Conservation (phyloP, 2,113 vertebrate genomes). For the Dissostichus mawsoni region DNA sequence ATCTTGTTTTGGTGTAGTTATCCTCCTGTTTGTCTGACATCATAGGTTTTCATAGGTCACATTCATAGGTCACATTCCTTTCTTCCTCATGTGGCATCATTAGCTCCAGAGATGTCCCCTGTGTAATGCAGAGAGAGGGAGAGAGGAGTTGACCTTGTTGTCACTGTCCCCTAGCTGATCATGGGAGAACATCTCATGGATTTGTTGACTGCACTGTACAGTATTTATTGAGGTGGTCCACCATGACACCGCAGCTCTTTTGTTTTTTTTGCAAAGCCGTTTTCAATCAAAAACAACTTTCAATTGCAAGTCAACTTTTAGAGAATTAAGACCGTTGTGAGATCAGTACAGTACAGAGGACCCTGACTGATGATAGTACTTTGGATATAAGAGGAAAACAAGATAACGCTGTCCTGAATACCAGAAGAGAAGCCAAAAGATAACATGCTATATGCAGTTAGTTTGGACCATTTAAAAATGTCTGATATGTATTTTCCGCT, state of each 20-base stretch:
- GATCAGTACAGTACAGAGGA: no score
- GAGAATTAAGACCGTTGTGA: neutral
- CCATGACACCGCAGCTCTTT: neutral
- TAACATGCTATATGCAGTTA: neutral
- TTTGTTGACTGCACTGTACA: neutral
- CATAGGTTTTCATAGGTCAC: constrained; percentile 44
- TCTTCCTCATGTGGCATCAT: constrained; percentile 79
- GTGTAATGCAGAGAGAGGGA: constrained; percentile 48
- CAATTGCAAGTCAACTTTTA: neutral
- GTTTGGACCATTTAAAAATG: neutral
- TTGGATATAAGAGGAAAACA: neutral
- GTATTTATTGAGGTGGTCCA: neutral
- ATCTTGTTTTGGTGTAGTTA: constrained; percentile 49
- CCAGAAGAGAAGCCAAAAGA: neutral
- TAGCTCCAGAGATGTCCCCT: constrained; percentile 65
- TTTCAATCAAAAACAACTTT: neutral
- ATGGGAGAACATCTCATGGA: neutral
- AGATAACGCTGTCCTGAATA: neutral
- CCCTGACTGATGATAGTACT: neutral
- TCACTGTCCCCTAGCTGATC: constrained; percentile 60
- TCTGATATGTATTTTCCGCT: neutral
- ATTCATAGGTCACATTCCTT: constrained; percentile 52
- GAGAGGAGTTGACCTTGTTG: constrained; percentile 51
- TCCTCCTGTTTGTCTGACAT: constrained; percentile 58
- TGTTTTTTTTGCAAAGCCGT: neutral